These are phyloP conservation scores for Ptychodera flava DNA, from an alignment of 35 echinoderm and acorn worm genomes.

Conservation along the genomic window DNA sequence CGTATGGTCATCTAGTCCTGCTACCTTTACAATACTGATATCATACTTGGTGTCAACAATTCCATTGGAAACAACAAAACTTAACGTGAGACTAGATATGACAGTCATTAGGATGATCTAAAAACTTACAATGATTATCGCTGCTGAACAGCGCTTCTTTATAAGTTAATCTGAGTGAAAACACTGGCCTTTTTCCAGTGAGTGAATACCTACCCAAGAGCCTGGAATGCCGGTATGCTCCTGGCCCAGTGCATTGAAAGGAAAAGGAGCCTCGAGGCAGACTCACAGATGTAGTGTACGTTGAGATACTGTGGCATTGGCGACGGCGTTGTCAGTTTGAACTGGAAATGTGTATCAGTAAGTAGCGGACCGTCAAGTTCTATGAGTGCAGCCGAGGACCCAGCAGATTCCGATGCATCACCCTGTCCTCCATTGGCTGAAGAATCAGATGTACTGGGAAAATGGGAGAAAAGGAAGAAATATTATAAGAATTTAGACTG, in stretches of 20 bases:
- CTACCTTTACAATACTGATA: too few species aligned
- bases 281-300: conserved; percentile 99
- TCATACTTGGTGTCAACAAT: too few species aligned
- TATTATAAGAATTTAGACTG: too few species aligned
- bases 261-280: conserved; percentile 76
- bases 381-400: conserved; percentile 19
- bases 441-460: neutral
- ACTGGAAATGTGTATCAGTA: conserved; percentile 87
- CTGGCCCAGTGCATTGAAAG: conserved; percentile 99
- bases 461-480: too few species aligned
- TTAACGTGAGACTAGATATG: too few species aligned
- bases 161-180: too few species aligned
- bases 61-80: too few species aligned
- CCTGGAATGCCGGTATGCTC: conserved; percentile 91
- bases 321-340: conserved; percentile 93
- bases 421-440: neutral
- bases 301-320: conserved; percentile 99
- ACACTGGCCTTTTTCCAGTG: too few species aligned
- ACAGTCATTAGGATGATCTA: too few species aligned
- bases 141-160: too few species aligned
- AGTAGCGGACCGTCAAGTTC: conserved; percentile 84
- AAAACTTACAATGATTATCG: too few species aligned
- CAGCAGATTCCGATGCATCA: neutral
- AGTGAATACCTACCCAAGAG: conserved; percentile 66
- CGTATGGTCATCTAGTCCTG: too few species aligned